phyloP scores from a whole-genome alignment of 2,797 vertebrate species.

The Anguilla pacifica region DNA sequence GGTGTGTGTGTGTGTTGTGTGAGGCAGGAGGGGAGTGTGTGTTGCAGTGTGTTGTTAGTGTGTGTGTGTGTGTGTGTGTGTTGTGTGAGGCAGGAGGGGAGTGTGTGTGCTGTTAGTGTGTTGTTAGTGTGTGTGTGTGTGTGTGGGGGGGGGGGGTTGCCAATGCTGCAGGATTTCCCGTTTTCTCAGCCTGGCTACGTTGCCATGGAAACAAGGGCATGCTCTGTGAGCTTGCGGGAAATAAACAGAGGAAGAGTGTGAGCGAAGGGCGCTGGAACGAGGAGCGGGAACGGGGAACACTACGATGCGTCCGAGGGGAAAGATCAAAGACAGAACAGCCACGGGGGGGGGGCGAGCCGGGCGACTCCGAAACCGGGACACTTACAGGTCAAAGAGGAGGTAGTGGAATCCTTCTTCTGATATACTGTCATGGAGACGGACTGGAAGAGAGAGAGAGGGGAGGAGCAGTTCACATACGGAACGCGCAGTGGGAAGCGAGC shows the following conservation, averaged over 20 bases:
- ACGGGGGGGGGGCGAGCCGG: background rate
- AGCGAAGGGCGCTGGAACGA: background rate
- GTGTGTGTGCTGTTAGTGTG: too few species aligned
- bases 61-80: background rate
- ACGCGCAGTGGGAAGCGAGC: background rate
- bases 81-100: too few species aligned
- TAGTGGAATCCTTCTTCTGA: constrained; percentile 96
- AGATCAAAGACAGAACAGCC: constrained; percentile 7
- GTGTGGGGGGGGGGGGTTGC: constrained; percentile 27
- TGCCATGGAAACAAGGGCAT: constrained; percentile 77
- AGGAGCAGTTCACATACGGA: background rate
- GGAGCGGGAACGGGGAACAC: background rate
- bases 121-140: too few species aligned
- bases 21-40: background rate
- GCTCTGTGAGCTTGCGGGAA: constrained; percentile 43
- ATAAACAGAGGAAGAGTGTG: background rate
- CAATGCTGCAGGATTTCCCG: constrained; percentile 76
- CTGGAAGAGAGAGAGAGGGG: constrained; percentile 5
- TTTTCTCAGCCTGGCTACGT: constrained; percentile 56
- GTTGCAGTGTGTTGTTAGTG: too few species aligned
- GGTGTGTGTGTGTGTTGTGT: too few species aligned
- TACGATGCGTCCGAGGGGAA: background rate
- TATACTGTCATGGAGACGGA: constrained; percentile 77
- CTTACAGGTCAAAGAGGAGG: constrained; percentile 93
- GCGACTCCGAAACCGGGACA: constrained; percentile 36